Percentiles rank a stretch among this genome's conserved stretches.
phyloP scores from a whole-genome alignment of 2,888 invertebrate species.

The Chaetogeoica ovagalla region DNA sequence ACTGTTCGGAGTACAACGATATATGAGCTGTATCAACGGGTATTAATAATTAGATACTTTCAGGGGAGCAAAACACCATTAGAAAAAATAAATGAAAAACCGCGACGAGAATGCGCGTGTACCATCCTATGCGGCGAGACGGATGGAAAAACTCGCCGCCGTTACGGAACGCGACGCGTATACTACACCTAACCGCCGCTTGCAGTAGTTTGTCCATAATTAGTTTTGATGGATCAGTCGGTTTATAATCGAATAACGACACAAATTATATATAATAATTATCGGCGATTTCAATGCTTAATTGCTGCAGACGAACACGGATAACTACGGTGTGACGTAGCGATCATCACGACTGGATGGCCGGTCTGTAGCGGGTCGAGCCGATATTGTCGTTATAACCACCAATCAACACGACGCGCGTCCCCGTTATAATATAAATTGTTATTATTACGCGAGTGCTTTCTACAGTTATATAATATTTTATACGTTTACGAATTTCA shows the following conservation, averaged over 20 bases:
- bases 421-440: no score
- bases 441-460: no score
- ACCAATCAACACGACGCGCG: not conserved
- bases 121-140: not conserved
- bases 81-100: slow-evolving; percentile 11
- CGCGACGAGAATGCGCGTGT: not conserved
- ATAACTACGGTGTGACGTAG: not conserved
- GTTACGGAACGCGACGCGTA: not conserved
- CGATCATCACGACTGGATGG: not conserved
- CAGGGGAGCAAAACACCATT: not conserved
- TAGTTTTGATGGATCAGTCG: slow-evolving; percentile 25
- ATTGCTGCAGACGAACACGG: not conserved
- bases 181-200: not conserved
- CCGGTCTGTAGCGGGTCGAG: no score
- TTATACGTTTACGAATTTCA: no score
- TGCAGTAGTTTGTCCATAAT: not conserved
- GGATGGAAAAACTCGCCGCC: not conserved
- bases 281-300: slow-evolving; percentile 8
- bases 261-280: not conserved
- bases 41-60: slow-evolving; percentile 28
- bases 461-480: no score
- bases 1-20: not conserved
- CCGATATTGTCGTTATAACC: not conserved
- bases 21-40: not conserved
- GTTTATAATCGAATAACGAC: slow-evolving; percentile 21